These are phyloP conservation scores for Otolemur crassicaudatus DNA, from an alignment of 2,797 vertebrate species.

Conservation along the genomic window DNA sequence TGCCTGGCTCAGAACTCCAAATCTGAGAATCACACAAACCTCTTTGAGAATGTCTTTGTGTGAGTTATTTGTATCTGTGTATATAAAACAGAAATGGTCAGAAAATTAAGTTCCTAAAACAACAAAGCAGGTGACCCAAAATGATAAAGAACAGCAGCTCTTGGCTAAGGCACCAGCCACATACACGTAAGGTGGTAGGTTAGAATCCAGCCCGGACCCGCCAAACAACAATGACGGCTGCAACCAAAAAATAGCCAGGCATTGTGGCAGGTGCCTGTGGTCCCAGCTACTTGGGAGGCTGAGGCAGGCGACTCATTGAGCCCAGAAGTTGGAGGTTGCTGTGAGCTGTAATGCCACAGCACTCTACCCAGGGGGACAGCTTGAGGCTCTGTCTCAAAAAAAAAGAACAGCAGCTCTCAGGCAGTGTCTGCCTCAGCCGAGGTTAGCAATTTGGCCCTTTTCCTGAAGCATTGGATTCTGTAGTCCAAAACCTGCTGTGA, in stretches of 20 bases:
- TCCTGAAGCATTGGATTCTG: background rate
- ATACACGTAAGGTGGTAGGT: no score
- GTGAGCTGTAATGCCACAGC: no score
- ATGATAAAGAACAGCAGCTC: background rate
- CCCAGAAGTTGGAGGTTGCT: no score
- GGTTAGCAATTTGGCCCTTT: background rate
- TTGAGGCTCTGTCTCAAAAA: no score
- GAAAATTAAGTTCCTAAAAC: conserved; percentile 55
- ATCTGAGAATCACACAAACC: conserved; percentile 16
- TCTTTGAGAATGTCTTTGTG: conserved; percentile 6
- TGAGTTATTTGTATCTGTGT: background rate
- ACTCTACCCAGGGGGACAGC: no score
- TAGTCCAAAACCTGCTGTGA: background rate
- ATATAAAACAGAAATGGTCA: background rate
- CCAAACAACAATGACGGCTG: no score
- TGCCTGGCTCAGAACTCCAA: conserved; percentile 37
- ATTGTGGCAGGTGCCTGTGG: no score
- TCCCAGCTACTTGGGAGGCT: no score
- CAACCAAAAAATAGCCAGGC: no score
- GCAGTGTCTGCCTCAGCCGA: background rate
- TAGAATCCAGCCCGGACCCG: no score
- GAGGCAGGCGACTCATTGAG: no score
- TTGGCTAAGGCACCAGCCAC: background rate
- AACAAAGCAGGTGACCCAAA: background rate
- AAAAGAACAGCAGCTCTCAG: background rate